Evolutionary conservation across 2,797 vertebrate species (phyloP).

Genomic region (Trachurus trachurus): DNA sequence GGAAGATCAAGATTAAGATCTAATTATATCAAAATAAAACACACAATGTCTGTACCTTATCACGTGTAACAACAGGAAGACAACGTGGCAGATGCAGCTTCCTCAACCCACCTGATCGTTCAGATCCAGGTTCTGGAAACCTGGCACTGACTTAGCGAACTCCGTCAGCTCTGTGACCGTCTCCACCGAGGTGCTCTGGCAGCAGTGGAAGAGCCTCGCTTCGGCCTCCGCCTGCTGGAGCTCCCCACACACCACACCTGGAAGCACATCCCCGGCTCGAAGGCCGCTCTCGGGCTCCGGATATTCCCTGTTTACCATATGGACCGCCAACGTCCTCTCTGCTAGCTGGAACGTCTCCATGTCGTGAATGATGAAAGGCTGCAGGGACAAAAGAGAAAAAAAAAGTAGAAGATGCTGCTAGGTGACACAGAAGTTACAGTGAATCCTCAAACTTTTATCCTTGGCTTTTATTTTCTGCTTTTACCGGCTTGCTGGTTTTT

Average conservation of each 20-base stretch:
- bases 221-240: conserved; percentile 92
- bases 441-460: neutral
- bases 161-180: conserved; percentile 95
- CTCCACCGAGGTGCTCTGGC: conserved; percentile 95
- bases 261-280: conserved; percentile 11
- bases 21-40: neutral
- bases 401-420: neutral
- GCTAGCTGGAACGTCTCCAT: conserved; percentile 96
- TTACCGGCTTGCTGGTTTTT: conserved; percentile 91
- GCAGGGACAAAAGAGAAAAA: conserved; percentile 15
- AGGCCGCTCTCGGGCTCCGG: conserved; percentile 17
- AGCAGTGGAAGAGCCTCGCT: conserved; percentile 93
- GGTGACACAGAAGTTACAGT: neutral
- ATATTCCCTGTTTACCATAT: conserved; percentile 83
- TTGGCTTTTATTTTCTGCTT: neutral
- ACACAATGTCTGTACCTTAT: too few relatives aligned
- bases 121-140: conserved; percentile 91
- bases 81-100: neutral
- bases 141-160: conserved; percentile 96
- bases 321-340: conserved; percentile 91
- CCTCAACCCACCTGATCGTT: conserved; percentile 89
- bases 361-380: conserved; percentile 97
- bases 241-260: conserved; percentile 31
- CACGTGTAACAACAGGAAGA: neutral
- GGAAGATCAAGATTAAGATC: neutral